Base-by-base conservation (phyloP, 2,888 invertebrate species). In the Heliconius cydno region DNA sequence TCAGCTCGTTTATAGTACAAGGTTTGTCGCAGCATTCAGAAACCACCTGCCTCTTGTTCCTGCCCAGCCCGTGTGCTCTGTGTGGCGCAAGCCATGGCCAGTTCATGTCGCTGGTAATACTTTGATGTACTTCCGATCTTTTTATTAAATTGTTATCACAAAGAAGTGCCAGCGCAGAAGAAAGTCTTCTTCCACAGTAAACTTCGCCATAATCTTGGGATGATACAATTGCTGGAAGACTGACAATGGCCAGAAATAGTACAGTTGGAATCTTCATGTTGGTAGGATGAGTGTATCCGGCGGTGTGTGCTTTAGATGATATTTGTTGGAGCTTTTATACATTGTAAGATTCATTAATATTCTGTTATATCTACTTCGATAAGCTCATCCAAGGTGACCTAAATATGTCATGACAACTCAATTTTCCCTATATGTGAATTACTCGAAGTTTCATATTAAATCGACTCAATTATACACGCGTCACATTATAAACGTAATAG, bases 31-130 rank as follows among this genome's bases (percentile, higher is more conserved):
- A 28, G 28, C 28, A 28, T 28, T 28, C 28, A 28, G 15, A 46
- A 22, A 83, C 87, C 10, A 89, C 89, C 22, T 86, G 86, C 66
- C 88, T 82, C 82, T 88, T 89, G 2, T 82, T 85, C 41, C 86
- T 80, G 22, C 81, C 83, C 77, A 87, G 79, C 1, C 82, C 80
- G 80, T 83, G 80, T 0, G 87, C 87, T 1, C 38, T 77, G 13
- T 83, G 84, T 2, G 84, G 81, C 1, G 83, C 76, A 12, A 87
- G 78, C 88, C 87, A 87, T 13, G 85, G 86, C 83, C 85, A 85
- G 38, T 76, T 60, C 66, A 76, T 52, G 52, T 79, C 70, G 10
- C 65, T 46, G 22, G 22, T 63, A n/a, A 78, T 60, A 12, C 25
- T 63, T 78, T 34, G 68, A 22, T 78, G 75, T 12, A 52, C 28